phyloP scores from a whole-genome alignment of 2,797 vertebrate genomes.

The Anniella stebbinsi region DNA sequence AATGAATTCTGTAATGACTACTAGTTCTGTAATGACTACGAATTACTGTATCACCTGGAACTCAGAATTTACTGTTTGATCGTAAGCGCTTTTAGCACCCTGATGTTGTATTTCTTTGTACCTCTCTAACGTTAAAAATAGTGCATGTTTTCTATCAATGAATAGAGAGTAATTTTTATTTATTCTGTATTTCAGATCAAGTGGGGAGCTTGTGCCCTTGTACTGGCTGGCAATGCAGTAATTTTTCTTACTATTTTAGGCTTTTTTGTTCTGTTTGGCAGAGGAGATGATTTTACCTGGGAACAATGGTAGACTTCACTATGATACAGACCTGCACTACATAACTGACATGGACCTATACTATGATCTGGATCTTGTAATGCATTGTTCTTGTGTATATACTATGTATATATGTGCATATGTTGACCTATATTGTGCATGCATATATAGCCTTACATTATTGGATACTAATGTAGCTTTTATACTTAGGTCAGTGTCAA shows the following conservation, averaged over 20 bases:
- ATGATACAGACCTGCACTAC: slow-evolving; percentile 1
- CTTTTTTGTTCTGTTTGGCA: slow-evolving; percentile 94
- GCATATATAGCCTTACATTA: slow-evolving; percentile 14
- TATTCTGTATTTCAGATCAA: slow-evolving; percentile 86
- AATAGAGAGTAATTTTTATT: slow-evolving; percentile 46
- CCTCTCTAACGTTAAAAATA: slow-evolving; percentile 52
- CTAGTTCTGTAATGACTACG: slow-evolving; percentile 41
- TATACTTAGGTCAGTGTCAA: slow-evolving; percentile 50
- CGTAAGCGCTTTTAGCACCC: slow-evolving; percentile 64
- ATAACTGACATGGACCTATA: not conserved
- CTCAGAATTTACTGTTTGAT: slow-evolving; percentile 38
- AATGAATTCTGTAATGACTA: slow-evolving; percentile 11
- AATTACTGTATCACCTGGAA: slow-evolving; percentile 27
- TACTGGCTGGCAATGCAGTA: slow-evolving; percentile 92
- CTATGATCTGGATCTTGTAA: not conserved
- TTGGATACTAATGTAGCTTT: slow-evolving; percentile 15
- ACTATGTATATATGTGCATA: slow-evolving; percentile 30
- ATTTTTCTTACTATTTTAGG: slow-evolving; percentile 96
- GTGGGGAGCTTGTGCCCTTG: slow-evolving; percentile 95
- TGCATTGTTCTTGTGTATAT: not conserved
- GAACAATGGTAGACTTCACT: slow-evolving; percentile 89
- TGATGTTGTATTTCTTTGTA: slow-evolving; percentile 55
- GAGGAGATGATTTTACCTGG: slow-evolving; percentile 96
- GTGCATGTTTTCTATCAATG: slow-evolving; percentile 10
- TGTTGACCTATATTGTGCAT: not conserved